Conservation (phyloP, 2,113 vertebrate species). For the Eptesicus fuscus region DNA sequence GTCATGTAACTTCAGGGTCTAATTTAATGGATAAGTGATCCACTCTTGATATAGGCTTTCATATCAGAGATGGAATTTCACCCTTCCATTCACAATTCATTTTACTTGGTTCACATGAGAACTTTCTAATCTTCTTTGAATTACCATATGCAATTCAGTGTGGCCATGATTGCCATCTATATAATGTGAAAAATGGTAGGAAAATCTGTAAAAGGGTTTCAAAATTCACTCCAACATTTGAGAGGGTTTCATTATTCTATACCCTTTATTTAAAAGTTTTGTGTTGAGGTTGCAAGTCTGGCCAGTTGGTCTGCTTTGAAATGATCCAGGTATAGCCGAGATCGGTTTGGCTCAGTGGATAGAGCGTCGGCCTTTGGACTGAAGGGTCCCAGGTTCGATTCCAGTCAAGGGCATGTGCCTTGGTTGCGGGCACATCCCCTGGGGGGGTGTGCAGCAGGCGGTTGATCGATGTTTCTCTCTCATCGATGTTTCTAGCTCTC, state of each 20-base stretch:
- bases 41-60: not conserved
- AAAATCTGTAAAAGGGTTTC: not conserved
- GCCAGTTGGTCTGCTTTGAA: slow-evolving; percentile 19
- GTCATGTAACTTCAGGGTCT: not conserved
- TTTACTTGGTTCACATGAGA: slow-evolving; percentile 14
- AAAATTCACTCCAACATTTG: not conserved
- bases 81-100: not conserved
- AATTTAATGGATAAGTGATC: not conserved
- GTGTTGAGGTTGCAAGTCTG: not conserved
- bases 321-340: slow-evolving; percentile 13
- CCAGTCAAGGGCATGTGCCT: no score
- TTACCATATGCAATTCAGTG: not conserved
- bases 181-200: slow-evolving; percentile 23
- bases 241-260: not conserved
- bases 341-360: no score
- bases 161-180: not conserved
- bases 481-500: no score
- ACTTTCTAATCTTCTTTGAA: slow-evolving; percentile 27
- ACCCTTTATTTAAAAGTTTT: slow-evolving; percentile 10
- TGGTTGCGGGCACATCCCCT: no score
- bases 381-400: no score
- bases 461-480: no score
- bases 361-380: no score
- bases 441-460: no score
- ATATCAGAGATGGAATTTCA: not conserved